Evolutionary conservation across 2,113 vertebrate genomes (phyloP).

Genomic region (Thryonomys swinderianus): DNA sequence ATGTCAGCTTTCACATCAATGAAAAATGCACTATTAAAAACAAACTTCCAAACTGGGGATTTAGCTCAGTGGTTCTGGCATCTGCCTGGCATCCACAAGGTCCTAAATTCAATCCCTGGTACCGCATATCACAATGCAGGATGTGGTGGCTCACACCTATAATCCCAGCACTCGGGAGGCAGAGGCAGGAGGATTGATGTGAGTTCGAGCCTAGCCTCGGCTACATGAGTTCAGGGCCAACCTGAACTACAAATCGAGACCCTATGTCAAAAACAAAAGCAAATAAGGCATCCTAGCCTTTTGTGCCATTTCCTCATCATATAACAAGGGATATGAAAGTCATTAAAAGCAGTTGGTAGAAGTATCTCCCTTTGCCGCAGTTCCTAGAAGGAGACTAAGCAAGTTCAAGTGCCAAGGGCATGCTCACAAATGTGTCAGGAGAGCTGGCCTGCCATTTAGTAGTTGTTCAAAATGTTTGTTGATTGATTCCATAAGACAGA

Average conservation of each 20-base stretch:
- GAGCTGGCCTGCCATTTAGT: not conserved
- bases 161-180: no score
- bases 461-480: not conserved
- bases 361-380: not conserved
- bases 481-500: not conserved
- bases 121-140: no score
- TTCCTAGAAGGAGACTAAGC: not conserved
- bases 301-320: not conserved
- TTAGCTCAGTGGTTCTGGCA: no score
- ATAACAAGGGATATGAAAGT: not conserved
- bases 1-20: not conserved
- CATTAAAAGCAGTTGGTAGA: not conserved
- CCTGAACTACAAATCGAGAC: no score
- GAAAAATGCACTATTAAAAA: not conserved
- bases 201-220: no score
- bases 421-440: not conserved
- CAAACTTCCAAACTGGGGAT: not conserved
- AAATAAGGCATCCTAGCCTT: not conserved
- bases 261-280: not conserved
- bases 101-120: no score
- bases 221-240: no score
- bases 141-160: no score
- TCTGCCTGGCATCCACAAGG: no score
- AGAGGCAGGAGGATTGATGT: no score
- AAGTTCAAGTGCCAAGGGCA: not conserved